Evolutionary conservation across 2,113 vertebrate species (phyloP), one percentile per base, ranked within the genome.

Genomic region (Notothenia coriiceps): DNA sequence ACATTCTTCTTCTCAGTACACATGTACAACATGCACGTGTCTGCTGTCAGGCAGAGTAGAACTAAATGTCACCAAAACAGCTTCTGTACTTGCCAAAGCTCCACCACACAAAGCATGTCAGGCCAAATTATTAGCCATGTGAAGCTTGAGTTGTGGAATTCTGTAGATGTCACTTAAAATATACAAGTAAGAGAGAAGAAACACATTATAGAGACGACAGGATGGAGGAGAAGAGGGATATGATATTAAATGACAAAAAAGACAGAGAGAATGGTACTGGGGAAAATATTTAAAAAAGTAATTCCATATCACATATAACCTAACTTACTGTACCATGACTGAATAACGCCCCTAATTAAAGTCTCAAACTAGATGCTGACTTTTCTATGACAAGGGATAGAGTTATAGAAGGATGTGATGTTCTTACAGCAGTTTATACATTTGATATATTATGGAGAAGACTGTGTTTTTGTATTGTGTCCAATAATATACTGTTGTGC

Each of bases 1-100:
- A 65, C 62, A 29, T 65, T 49, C 62, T 49, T 65, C 62, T 25
- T 65, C 20, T 65, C 62, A 22, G n/a, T 46, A 63, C 4, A 1
- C 40, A 63, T n/a, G 14, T 18, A 20, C 11, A 44, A 1, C 35
- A 7, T 40, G 35, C 6, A 40, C 35, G 35, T 40, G 51, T 70
- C 20, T 46, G 14, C 20, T 46, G 40, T 18, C 40, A 70, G 20
- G 44, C 7, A 6, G 35, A 25, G 43, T 15, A 29, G 10, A 54
- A 18, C 29, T 14, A 20, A 13, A 68, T 11, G 18, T 18, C 25
- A 66, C 10, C 64, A 50, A 33, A 2, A 51, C 46, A 29, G 46
- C 14, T 33, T 49, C 46, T 64, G 4, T 29, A 10, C 14, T 29
- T 65, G 4, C 15, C 46, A 66, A 51, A 33, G 25, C 14, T 17